Base-by-base conservation (phyloP, 2,797 vertebrate genomes). In the Erethizon dorsatum region DNA sequence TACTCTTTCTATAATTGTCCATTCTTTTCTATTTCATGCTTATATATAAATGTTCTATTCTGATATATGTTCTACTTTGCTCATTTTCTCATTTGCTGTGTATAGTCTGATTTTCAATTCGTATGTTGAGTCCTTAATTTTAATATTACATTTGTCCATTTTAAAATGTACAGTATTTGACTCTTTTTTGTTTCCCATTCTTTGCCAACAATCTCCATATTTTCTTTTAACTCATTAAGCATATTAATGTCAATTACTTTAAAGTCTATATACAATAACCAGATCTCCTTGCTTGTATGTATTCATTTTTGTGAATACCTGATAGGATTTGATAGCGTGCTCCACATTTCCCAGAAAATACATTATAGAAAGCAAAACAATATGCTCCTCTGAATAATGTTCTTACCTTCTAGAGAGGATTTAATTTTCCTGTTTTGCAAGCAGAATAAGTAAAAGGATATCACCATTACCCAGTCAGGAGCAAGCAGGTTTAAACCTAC, bases 391-490 rank as follows among this genome's bases (percentile, higher is more conserved):
- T 80, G 45, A 3, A 78, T 73, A 47, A 86, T 67, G 5, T 59
- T 78, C 45, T 57, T 54, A 22, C 31, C 31, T 10, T 84, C 26
- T 22, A 95, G 59, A 90, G 22, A 90, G 11, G 15, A 84, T 63
- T 92, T 80, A 78, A 77, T n/a, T 73, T 88, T 92, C 33, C 37
- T 37, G 37, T 67, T 94, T 88, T 90, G 45, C 2, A 94, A 12
- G 26, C 71, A 84, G 47, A 33, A 61, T 61, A 41, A 33, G 24
- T n/a, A 14, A 41, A 31, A 73, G 65, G 18, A 14, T 31, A 20
- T 50, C 56, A n/a, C 37, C 33, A 59, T 59, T 24, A 92, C 33
- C 45, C 6, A 86, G n/a, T 33, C 15, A 71, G 41, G 41, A 88
- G 52, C 80, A 52, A 77, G 24, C 22, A 84, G 14, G 73, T 47